phyloP scores from a whole-genome alignment of 2,113 vertebrate species.

The Butorides virescens region DNA sequence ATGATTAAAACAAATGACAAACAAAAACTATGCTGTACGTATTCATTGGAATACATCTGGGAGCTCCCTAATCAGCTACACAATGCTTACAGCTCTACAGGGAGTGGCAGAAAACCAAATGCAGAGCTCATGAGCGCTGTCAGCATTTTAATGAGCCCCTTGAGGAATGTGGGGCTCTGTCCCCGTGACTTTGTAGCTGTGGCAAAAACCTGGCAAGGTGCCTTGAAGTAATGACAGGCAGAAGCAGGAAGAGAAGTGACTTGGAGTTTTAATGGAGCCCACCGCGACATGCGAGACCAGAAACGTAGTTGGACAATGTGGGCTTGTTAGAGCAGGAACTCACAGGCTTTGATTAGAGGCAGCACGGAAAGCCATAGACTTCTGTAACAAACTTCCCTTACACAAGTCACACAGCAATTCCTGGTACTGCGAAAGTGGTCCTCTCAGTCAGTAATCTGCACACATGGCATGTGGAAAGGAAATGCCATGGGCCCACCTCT shows the following conservation, averaged over 20 bases:
- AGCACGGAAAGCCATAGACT: background rate
- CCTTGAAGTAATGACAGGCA: background rate
- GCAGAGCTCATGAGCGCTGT: background rate
- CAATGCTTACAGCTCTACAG: background rate
- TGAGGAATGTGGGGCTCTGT: background rate
- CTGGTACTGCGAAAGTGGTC: fast-evolving
- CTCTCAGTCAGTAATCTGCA: background rate
- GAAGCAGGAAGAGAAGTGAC: background rate
- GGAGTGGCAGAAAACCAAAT: background rate
- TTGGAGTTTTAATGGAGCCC: background rate
- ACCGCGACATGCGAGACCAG: background rate
- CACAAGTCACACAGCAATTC: background rate
- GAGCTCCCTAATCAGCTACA: background rate
- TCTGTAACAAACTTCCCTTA: fast-evolving
- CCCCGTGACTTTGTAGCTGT: background rate
- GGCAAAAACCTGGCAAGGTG: background rate
- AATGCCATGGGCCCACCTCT: background rate
- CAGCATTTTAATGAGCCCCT: background rate
- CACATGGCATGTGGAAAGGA: fast-evolving
- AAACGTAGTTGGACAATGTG: fast-evolving
- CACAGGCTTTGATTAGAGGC: background rate
- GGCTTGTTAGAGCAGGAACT: background rate
- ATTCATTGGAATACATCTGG: background rate
- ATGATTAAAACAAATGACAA: background rate
- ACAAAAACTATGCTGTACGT: background rate